A percentile compares a stretch with the other conserved stretches of the same genome.
phyloP scores from a whole-genome alignment of 2,113 vertebrate genomes.

The Notarius quadriscutis region DNA sequence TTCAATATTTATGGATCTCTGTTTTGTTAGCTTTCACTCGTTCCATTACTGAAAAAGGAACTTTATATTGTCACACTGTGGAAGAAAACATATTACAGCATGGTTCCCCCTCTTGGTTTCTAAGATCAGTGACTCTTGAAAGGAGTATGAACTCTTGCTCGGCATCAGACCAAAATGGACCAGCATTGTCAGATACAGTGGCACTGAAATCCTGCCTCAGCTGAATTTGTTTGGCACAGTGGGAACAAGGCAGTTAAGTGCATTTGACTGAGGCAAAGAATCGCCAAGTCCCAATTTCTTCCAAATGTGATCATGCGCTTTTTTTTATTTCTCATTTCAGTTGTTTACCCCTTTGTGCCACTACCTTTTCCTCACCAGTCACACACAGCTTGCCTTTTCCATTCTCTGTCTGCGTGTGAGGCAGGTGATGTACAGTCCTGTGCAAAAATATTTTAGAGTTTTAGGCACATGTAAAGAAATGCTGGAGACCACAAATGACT shows the following conservation, averaged over 20 bases:
- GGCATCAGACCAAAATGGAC: conserved; percentile 34
- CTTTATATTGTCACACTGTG: not conserved
- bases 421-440: not conserved
- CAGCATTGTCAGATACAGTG: conserved; percentile 44
- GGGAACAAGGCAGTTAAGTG: conserved; percentile 44
- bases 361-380: conserved; percentile 9
- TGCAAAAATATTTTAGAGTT: too few species aligned
- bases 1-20: not conserved
- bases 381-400: not conserved
- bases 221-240: conserved; percentile 44
- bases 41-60: not conserved
- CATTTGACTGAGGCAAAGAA: conserved; percentile 18
- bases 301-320: not conserved
- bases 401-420: not conserved
- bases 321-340: conserved; percentile 20
- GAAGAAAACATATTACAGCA: not conserved
- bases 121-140: conserved; percentile 29
- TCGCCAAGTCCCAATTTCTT: conserved; percentile 12
- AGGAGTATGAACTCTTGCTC: conserved; percentile 32
- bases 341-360: conserved; percentile 13
- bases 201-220: conserved; percentile 36
- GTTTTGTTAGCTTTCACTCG: not conserved
- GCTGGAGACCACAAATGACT: too few species aligned
- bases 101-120: conserved; percentile 27
- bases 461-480: too few species aligned